Conservation (phyloP, 2,888 invertebrate species). For the Cosmorhoe ocellata region DNA sequence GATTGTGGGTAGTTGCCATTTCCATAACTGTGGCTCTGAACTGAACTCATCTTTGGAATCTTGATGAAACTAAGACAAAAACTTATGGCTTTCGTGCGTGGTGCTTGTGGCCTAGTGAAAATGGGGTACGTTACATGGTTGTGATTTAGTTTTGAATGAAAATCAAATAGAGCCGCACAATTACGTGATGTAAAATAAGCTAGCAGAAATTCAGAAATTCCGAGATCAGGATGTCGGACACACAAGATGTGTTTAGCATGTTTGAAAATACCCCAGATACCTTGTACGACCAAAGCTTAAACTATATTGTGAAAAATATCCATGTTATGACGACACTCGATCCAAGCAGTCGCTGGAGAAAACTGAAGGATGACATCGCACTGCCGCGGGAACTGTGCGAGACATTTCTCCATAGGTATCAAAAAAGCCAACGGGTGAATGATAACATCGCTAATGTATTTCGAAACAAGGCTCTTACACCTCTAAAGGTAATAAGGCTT, state of each 20-base stretch:
- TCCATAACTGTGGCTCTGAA: no score
- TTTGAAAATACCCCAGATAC: constrained; percentile 80
- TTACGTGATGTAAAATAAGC: constrained; percentile 16
- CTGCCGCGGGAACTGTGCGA: constrained; percentile 89
- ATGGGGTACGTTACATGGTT: background rate
- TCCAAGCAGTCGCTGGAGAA: constrained; percentile 66
- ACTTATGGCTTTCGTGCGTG: background rate
- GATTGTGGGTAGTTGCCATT: no score
- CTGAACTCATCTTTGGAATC: no score
- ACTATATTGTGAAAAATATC: constrained; percentile 84
- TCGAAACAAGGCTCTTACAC: constrained; percentile 84
- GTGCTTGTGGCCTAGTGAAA: no score
- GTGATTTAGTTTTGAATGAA: constrained; percentile 5
- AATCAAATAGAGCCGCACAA: constrained; percentile 5
- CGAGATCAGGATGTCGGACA: constrained; percentile 52
- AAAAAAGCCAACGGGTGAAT: constrained; percentile 80
- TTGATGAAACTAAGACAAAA: no score
- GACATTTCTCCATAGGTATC: constrained; percentile 83
- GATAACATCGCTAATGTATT: constrained; percentile 88
- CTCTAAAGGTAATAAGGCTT: constrained; percentile 86
- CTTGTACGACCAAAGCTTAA: constrained; percentile 84
- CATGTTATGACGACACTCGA: constrained; percentile 82
- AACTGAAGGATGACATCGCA: constrained; percentile 83
- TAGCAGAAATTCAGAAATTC: constrained; percentile 7
- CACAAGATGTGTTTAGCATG: constrained; percentile 47